Evolutionary conservation across 2,888 invertebrate species (phyloP).

Genomic region (Loripinus fragilis): DNA sequence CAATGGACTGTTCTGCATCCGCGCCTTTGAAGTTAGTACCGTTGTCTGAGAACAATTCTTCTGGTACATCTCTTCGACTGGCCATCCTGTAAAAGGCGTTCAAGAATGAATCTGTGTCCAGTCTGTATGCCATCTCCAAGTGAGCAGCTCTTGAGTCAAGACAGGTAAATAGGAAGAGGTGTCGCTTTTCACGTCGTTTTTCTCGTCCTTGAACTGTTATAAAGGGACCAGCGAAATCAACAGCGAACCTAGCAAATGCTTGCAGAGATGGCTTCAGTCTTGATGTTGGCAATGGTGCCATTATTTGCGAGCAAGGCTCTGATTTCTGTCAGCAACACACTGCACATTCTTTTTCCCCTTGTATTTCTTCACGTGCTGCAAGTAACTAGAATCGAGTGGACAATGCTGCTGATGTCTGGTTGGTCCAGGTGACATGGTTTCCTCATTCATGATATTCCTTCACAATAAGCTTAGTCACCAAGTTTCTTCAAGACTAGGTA

Average conservation of each 20-base stretch:
- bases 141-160: constrained; percentile 19
- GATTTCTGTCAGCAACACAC: constrained; percentile 29
- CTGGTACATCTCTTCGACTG: too few relatives aligned
- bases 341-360: constrained; percentile 28
- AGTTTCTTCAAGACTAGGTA: constrained; percentile 40
- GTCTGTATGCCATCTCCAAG: too few relatives aligned
- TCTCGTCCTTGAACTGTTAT: too few relatives aligned
- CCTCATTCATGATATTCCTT: neutral
- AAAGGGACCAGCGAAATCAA: too few relatives aligned
- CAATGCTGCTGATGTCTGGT: neutral
- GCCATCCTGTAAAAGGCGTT: too few relatives aligned
- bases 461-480: neutral
- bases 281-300: too few relatives aligned
- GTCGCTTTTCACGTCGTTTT: neutral
- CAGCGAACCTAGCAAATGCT: too few relatives aligned
- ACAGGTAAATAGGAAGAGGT: neutral
- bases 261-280: too few relatives aligned
- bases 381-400: constrained; percentile 41
- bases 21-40: too few relatives aligned
- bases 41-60: too few relatives aligned
- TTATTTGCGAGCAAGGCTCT: too few relatives aligned
- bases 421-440: neutral
- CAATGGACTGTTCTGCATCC: constrained; percentile 3
- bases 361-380: constrained; percentile 37
- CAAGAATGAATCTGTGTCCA: too few relatives aligned